Base-by-base conservation (phyloP, 2,797 vertebrate species). In the Valencia hispanica region DNA sequence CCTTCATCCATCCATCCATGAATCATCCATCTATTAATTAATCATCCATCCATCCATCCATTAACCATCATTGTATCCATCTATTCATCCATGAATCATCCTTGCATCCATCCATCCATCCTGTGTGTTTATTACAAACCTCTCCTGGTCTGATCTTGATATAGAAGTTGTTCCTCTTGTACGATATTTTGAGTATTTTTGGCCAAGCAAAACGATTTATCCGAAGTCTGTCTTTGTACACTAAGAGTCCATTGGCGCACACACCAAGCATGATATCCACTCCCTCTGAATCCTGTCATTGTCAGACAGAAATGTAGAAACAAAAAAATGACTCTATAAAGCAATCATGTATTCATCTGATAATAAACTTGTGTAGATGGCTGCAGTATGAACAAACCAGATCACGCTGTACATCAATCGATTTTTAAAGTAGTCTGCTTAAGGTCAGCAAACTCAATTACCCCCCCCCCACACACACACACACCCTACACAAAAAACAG, bases 141-240 rank as follows among this genome's bases (percentile, higher is more conserved):
- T 99, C 98, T 88, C 97, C 97, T n/a, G 98, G 98, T 80, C 98
- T 95, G 87, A 99, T 97, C 96, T 99, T 99, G 86, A 99, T 99
- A 91, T 98, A 99, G 92, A 99, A 99, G 94, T 98, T 99, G 94
- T 97, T 98, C 92, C 98, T 94, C 89, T 99, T 99, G 92, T 99
- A 99, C 69, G 98, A 99, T 88, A 99, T 99, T 93, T 99, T 99
- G 80, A 99, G 95, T 87, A 99, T 99, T 95, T 99, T 99, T 57
- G 98, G 98, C 98, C 98, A 99, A 80, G 98, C 98, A 1, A 99
- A 99, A 53, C 98, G 97, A 89, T 99, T 99, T 93, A 99, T 99
- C 90, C 98, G 94, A 53, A 99, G 97, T 84, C 96, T 95, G 79
- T 99, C 98, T 94, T 99, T 99, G 94, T 99, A 99, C 93, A 99